A percentile compares a stretch with the other conserved stretches of the same genome.
Evolutionary conservation across 1,140 invertebrate species (phyloP).

Genomic region (Bombus affinis): DNA sequence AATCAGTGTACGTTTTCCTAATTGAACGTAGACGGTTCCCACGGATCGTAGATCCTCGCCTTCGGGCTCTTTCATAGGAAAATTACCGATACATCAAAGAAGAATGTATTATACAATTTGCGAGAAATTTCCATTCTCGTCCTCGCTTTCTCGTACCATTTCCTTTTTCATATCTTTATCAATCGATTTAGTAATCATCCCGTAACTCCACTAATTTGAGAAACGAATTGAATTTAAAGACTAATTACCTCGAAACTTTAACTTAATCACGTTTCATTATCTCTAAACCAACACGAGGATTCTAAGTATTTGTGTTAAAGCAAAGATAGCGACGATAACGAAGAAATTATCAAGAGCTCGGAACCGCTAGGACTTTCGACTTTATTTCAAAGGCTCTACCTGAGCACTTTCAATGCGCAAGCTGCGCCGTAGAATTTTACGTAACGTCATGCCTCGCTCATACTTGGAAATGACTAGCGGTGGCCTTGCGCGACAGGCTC

Average conservation of each 20-base stretch:
- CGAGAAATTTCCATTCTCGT: constrained; percentile 19
- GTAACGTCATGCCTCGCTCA: neutral
- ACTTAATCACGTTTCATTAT: neutral
- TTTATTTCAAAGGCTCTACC: neutral
- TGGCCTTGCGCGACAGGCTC: neutral
- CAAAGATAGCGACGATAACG: neutral
- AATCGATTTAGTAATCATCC: neutral
- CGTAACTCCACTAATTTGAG: neutral
- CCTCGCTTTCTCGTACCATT: neutral
- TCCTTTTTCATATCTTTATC: neutral
- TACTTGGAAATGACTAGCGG: neutral
- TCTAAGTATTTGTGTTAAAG: neutral
- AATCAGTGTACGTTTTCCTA: constrained; percentile 22
- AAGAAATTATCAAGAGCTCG: neutral
- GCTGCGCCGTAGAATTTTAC: neutral
- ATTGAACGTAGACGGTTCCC: constrained; percentile 22
- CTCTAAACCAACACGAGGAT: neutral
- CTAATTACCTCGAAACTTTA: neutral
- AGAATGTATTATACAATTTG: too few relatives aligned
- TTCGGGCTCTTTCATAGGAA: constrained; percentile 16
- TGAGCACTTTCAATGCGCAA: neutral
- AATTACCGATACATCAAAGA: neutral
- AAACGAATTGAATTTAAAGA: neutral
- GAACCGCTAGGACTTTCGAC: neutral
- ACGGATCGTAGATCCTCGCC: constrained; percentile 29